Base-by-base conservation (phyloP, 2,797 vertebrate genomes). In the Brachyrhaphis roseni region DNA sequence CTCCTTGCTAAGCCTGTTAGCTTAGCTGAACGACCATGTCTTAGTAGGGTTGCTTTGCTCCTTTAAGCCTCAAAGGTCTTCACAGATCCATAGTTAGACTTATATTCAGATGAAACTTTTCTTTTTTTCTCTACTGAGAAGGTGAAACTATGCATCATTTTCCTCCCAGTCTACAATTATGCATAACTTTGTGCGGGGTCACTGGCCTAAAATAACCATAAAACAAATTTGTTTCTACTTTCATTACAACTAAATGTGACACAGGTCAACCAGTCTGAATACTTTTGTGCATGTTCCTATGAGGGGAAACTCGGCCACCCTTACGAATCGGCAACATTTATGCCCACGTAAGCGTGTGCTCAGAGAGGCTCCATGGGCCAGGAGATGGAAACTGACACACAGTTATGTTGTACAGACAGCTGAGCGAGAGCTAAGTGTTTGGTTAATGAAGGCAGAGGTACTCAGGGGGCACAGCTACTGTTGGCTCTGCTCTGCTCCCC, bases 401-500 rank as follows among this genome's bases (percentile, higher is more conserved):
- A 75, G 74, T 83, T 70, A 83, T 68, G n/a, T 74, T 77, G 78
- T 78, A 66, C 70, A 77, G 87, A 83, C 86, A 92, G 86, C 87
- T 84, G 87, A 87, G 83, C 84, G 68, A 49, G 75, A 84, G 88
- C 77, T 84, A 87, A 90, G 89, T 90, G 90, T 90, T 91, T 81
- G 82, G 85, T 84, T 94, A 95, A 95, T 95, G 92, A 94, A 91
- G 91, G 87, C 77, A 47, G 78, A 70, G 16, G 81, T 91, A 94
- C 94, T 93, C 93, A 86, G 89, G 83, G 92, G 92, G 90, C 91
- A 89, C 87, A 92, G 88, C 90, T 81, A 83, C 90, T 93, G 94
- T 94, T 93, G 93, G 93, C 93, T 91, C 89, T 80, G 88, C 90
- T 86, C 84, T 49, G 90, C 90, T 94, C 93, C 93, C 94, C 81